Conservation (phyloP, 1,140 invertebrate species). For the Drosophila tristis region DNA sequence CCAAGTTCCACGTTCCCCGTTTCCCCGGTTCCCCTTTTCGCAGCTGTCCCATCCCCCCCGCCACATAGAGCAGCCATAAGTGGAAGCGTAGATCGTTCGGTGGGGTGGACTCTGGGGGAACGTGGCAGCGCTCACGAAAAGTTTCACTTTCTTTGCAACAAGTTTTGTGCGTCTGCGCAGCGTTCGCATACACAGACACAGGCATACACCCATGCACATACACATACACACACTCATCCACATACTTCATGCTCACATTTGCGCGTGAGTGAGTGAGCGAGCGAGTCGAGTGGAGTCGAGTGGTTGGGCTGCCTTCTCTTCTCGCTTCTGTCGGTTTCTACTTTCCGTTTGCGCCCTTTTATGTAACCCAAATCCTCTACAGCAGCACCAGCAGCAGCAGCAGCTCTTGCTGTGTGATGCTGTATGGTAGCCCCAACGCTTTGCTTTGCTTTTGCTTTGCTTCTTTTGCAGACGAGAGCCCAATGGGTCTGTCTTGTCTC, state of each 20-base stretch:
- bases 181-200: slow-evolving; percentile 5
- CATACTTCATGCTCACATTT: neutral
- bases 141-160: slow-evolving; percentile 82
- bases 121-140: slow-evolving; percentile 37
- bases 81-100: neutral
- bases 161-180: slow-evolving; percentile 62
- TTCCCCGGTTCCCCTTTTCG: slow-evolving; percentile 32
- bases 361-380: slow-evolving; percentile 77
- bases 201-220: slow-evolving; percentile 6
- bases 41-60: neutral
- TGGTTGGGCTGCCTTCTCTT: slow-evolving; percentile 8
- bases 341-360: slow-evolving; percentile 81
- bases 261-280: too few species aligned
- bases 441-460: slow-evolving; percentile 13
- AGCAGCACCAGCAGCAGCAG: slow-evolving; percentile 16
- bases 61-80: neutral
- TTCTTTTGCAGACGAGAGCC: slow-evolving; percentile 31
- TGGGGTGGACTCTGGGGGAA: neutral
- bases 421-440: too few species aligned
- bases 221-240: slow-evolving; percentile 17
- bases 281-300: too few species aligned
- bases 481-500: slow-evolving; percentile 35
- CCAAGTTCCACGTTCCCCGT: slow-evolving; percentile 30
- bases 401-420: neutral
- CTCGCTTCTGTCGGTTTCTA: slow-evolving; percentile 73